phyloP scores from a whole-genome alignment of 2,888 invertebrate genomes.

The Nephrotoma guestfalica region DNA sequence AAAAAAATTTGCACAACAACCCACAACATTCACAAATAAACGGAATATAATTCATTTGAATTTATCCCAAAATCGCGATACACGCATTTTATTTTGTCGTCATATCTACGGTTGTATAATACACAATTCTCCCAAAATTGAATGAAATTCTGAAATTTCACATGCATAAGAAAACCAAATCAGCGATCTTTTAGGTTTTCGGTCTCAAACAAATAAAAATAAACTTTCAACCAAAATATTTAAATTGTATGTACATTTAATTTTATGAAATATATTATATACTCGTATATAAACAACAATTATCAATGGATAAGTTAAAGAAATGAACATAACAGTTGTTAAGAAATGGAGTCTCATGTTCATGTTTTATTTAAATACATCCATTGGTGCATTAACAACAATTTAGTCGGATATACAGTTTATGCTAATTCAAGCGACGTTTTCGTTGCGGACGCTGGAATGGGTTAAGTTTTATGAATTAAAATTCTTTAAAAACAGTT shows the following conservation, averaged over 20 bases:
- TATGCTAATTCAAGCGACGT: no score
- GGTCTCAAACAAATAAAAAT: background rate
- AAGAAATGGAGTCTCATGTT: background rate
- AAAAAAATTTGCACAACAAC: background rate
- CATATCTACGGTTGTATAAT: background rate
- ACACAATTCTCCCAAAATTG: background rate
- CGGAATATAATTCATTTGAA: background rate
- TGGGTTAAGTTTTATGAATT: no score
- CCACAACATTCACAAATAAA: background rate
- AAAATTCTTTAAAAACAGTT: no score
- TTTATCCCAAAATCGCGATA: background rate
- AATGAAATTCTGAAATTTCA: background rate
- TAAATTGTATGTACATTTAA: background rate
- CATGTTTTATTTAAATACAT: background rate
- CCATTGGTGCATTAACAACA: no score
- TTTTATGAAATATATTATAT: background rate
- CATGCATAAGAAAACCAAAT: background rate
- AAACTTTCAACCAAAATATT: background rate
- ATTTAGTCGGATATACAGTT: no score
- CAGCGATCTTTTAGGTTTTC: background rate
- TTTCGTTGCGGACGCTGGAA: no score
- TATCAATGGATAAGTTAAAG: background rate
- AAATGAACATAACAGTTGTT: background rate
- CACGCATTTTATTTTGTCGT: background rate
- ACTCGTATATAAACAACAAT: background rate